phyloP scores from a whole-genome alignment of 2,888 invertebrate genomes.

The Microplitis deprimator region DNA sequence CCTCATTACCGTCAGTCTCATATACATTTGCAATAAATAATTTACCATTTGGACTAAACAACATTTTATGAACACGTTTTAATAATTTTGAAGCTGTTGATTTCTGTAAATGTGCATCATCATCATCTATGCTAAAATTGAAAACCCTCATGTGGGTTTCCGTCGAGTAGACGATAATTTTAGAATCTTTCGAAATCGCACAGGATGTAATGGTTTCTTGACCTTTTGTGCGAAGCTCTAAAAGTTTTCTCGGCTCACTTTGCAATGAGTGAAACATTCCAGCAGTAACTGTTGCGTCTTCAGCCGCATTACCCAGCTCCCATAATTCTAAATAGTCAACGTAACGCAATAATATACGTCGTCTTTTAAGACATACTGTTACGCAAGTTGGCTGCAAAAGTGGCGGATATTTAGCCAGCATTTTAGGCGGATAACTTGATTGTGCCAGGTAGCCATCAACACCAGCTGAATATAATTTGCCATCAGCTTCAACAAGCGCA shows the following conservation, averaged over 20 bases:
- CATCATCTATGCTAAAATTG: conserved; percentile 75
- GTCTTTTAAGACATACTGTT: conserved; percentile 73
- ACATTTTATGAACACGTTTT: conserved; percentile 62
- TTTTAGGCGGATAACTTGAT: conserved; percentile 80
- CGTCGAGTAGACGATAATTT: conserved; percentile 84
- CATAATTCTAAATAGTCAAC: conserved; percentile 78
- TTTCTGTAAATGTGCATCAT: conserved; percentile 58
- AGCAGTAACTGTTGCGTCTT: conserved; percentile 58
- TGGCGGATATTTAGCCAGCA: conserved; percentile 81
- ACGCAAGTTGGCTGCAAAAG: conserved; percentile 78
- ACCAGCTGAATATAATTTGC: conserved; percentile 85
- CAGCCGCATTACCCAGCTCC: conserved; percentile 73
- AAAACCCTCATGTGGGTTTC: conserved; percentile 78
- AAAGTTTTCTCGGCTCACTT: conserved; percentile 78
- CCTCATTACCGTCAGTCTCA: conserved; percentile 50
- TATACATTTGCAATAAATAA: conserved; percentile 59
- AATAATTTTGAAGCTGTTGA: conserved; percentile 59
- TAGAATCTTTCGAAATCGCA: conserved; percentile 80
- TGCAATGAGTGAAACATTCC: conserved; percentile 54
- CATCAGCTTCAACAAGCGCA: conserved; percentile 77
- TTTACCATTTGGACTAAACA: conserved; percentile 66
- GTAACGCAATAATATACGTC: conserved; percentile 75
- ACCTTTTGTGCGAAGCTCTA: conserved; percentile 78
- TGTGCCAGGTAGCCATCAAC: conserved; percentile 84
- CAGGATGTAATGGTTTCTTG: conserved; percentile 81